These are phyloP conservation scores for Taeniopygia guttata DNA, from an alignment of 2,797 vertebrate species.

Conservation along the genomic window DNA sequence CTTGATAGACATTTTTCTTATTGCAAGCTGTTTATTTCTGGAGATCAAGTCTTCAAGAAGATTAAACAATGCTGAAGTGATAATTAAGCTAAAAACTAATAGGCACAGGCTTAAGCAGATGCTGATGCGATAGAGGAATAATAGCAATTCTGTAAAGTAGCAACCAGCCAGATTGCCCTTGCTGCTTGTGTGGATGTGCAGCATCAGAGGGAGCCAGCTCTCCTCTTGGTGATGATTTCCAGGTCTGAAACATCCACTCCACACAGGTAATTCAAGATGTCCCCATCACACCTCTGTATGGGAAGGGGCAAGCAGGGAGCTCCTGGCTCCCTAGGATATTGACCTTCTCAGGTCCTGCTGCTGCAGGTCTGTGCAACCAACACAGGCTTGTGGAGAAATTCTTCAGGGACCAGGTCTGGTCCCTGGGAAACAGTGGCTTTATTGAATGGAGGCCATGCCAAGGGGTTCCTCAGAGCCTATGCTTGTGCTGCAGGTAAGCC, in stretches of 20 bases:
- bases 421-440: not conserved
- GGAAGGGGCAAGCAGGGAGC: not conserved
- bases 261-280: accelerated
- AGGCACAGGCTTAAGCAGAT: conserved; percentile 9
- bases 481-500: not conserved
- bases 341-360: not conserved
- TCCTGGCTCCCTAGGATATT: not conserved
- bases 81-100: conserved; percentile 53
- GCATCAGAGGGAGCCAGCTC: not conserved
- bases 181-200: not conserved
- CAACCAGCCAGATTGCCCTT: not conserved
- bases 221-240: not conserved
- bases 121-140: not conserved
- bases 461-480: not conserved
- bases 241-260: not conserved
- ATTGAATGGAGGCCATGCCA: not conserved
- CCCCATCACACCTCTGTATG: accelerated
- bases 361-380: not conserved
- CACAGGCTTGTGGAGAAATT: not conserved
- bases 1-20: not conserved
- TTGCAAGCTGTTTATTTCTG: conserved; percentile 30
- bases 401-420: not conserved
- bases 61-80: conserved; percentile 41
- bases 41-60: conserved; percentile 32
- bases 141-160: not conserved